A percentile compares a stretch with the other conserved stretches of the same genome.
Evolutionary conservation across 1,140 invertebrate species (phyloP).

Genomic region (Piezodorus guildinii): DNA sequence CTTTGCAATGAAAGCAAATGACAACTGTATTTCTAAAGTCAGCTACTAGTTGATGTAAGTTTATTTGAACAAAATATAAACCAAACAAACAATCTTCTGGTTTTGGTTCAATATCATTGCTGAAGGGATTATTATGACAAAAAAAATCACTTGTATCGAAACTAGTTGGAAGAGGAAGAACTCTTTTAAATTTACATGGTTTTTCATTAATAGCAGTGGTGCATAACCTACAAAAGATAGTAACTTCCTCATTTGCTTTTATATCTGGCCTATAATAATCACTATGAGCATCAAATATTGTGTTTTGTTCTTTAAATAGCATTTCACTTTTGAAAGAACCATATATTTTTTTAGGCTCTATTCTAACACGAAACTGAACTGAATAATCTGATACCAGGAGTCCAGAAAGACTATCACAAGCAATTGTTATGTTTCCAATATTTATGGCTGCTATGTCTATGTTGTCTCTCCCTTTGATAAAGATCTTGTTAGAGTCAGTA

Average conservation of each 20-base stretch:
- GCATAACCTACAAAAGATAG: neutral
- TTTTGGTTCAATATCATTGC: neutral
- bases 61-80: neutral
- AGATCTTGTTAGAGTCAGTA: neutral
- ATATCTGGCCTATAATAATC: neutral
- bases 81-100: slow-evolving; percentile 12
- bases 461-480: neutral
- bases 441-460: neutral
- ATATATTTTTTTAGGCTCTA: neutral
- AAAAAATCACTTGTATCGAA: slow-evolving; percentile 12
- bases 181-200: neutral
- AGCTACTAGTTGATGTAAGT: neutral
- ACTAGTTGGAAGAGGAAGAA: slow-evolving; percentile 13
- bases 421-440: neutral
- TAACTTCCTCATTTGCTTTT: neutral
- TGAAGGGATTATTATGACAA: slow-evolving; percentile 6
- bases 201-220: neutral
- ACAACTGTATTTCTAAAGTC: neutral
- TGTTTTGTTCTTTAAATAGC: neutral
- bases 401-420: neutral
- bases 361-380: neutral
- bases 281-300: neutral
- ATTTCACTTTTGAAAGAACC: slow-evolving; percentile 13
- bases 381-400: neutral
- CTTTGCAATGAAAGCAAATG: neutral